Conservation (phyloP, 2,888 invertebrate species). For the Acleris literana region DNA sequence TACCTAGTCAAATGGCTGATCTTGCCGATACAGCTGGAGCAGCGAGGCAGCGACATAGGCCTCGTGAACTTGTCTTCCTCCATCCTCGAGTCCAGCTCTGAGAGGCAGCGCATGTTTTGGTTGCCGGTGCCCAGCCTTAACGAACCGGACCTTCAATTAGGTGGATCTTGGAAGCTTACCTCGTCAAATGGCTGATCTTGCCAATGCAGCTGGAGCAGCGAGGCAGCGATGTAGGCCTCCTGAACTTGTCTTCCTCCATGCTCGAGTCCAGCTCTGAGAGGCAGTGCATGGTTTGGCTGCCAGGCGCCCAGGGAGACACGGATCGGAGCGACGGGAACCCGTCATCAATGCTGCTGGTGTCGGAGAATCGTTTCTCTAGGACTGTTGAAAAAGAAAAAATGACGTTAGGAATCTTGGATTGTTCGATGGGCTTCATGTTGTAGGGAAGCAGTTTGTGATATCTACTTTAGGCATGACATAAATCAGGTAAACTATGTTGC, state of each 20-base stretch:
- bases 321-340: slow-evolving; percentile 74
- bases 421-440: not conserved
- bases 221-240: slow-evolving; percentile 77
- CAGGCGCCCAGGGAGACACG: slow-evolving; percentile 70
- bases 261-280: slow-evolving; percentile 73
- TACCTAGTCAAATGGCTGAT: slow-evolving; percentile 86
- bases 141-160: too few relatives aligned
- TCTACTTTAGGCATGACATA: too few relatives aligned
- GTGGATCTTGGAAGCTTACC: slow-evolving; percentile 48
- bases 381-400: slow-evolving; percentile 49
- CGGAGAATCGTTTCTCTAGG: slow-evolving; percentile 76
- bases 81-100: slow-evolving; percentile 36
- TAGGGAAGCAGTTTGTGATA: not conserved
- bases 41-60: slow-evolving; percentile 82
- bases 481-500: too few relatives aligned
- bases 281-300: slow-evolving; percentile 78
- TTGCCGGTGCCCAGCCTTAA: too few relatives aligned
- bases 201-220: slow-evolving; percentile 91
- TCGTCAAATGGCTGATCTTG: slow-evolving; percentile 88
- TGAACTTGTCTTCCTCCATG: slow-evolving; percentile 71
- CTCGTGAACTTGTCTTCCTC: slow-evolving; percentile 74
- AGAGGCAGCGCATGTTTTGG: too few relatives aligned
- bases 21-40: slow-evolving; percentile 91
- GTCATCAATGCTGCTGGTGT: slow-evolving; percentile 74
- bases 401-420: too few relatives aligned